These are phyloP conservation scores for Uria aalge DNA, from an alignment of 2,113 vertebrate species.

Conservation along the genomic window DNA sequence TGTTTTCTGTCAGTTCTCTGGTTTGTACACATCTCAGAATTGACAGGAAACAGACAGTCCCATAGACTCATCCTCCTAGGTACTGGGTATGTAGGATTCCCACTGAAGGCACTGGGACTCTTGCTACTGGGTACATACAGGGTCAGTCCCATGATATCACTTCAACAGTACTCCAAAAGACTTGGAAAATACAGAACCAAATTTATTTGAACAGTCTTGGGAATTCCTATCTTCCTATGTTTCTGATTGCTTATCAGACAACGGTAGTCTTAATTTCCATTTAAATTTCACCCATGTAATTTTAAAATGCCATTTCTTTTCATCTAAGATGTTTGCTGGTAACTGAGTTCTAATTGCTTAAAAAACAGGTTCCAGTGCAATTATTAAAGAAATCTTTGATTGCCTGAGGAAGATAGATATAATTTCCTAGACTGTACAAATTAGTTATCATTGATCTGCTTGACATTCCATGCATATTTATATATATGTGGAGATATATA, in stretches of 20 bases:
- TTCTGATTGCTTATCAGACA: slow-evolving; percentile 33
- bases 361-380: slow-evolving; percentile 68
- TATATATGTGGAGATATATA: slow-evolving; percentile 20
- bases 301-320: slow-evolving; percentile 62
- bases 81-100: neutral
- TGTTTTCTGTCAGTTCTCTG: neutral
- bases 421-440: slow-evolving; percentile 70
- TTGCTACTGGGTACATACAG: neutral
- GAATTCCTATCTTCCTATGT: slow-evolving; percentile 23
- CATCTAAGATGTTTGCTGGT: slow-evolving; percentile 62
- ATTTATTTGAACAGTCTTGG: slow-evolving; percentile 21
- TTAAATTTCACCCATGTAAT: slow-evolving; percentile 63
- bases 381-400: slow-evolving; percentile 74
- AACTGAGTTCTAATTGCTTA: slow-evolving; percentile 75
- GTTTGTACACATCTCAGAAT: neutral
- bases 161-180: neutral
- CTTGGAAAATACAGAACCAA: neutral
- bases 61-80: neutral
- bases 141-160: neutral
- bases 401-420: slow-evolving; percentile 63
- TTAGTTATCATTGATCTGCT: slow-evolving; percentile 71
- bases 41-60: neutral
- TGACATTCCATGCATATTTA: slow-evolving; percentile 62
- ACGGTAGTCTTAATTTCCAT: slow-evolving; percentile 46
- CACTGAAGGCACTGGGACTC: neutral